These are phyloP conservation scores for Ianthella basta DNA, from an alignment of 37 sponge, comb jelly and placozoan genomes.

Conservation along the genomic window DNA sequence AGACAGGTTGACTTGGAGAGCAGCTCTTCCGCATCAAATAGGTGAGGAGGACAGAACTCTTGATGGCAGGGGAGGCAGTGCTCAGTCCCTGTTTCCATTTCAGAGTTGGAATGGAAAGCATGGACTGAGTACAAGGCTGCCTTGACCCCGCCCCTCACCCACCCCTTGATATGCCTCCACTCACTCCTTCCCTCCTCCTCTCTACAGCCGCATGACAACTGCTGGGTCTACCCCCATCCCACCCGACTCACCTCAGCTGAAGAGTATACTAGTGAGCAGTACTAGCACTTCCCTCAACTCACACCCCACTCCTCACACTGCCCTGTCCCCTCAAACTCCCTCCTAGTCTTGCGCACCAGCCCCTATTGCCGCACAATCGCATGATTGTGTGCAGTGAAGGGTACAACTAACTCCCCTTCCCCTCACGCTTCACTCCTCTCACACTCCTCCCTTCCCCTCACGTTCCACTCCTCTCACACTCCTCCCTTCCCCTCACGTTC, in stretches of 20 bases:
- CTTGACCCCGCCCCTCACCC: not conserved
- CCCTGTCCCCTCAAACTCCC: too few species aligned
- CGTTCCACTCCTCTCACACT: too few species aligned
- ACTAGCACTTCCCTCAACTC: not conserved
- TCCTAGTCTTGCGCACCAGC: not conserved
- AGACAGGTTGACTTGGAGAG: not conserved
- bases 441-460: too few species aligned
- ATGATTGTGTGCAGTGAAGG: not conserved
- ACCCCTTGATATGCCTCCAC: not conserved
- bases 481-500: too few species aligned
- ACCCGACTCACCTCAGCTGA: not conserved
- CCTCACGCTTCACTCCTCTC: too few species aligned
- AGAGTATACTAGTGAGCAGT: not conserved
- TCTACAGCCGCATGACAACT: too few species aligned
- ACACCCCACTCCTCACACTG: too few species aligned
- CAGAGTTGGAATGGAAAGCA: too few species aligned
- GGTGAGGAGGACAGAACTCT: not conserved
- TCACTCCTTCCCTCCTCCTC: too few species aligned
- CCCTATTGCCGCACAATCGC: not conserved
- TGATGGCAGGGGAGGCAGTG: too few species aligned
- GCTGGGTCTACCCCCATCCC: not conserved
- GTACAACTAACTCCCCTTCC: not conserved
- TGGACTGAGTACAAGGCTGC: too few species aligned
- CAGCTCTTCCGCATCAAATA: not conserved
- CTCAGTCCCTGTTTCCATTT: too few species aligned